Evolutionary conservation across 2,888 invertebrate genomes (phyloP).

Genomic region (Chrysolina haemoptera): DNA sequence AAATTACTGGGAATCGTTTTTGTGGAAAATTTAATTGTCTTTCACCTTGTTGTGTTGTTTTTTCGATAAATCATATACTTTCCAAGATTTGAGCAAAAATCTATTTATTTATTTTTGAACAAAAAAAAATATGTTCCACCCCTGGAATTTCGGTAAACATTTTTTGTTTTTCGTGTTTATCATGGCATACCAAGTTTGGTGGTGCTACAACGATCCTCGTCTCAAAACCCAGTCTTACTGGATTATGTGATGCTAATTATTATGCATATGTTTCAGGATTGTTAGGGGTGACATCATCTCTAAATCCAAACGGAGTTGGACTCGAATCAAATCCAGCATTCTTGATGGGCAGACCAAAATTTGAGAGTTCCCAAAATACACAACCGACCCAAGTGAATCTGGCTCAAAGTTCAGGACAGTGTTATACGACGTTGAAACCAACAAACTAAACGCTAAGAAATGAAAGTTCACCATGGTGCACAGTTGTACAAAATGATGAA

Average conservation of each 20-base stretch:
- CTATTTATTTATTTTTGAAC: too few species aligned
- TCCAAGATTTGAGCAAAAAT: too few species aligned
- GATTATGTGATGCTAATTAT: not conserved
- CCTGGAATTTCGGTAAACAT: too few species aligned
- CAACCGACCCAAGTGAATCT: slow-evolving; percentile 65
- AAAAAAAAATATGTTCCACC: too few species aligned
- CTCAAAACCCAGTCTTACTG: too few species aligned
- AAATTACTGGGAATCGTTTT: too few species aligned
- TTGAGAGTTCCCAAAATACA: slow-evolving; percentile 67
- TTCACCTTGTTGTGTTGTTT: too few species aligned
- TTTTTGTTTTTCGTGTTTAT: too few species aligned
- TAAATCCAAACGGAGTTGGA: slow-evolving; percentile 77
- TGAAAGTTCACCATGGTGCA: slow-evolving; percentile 11
- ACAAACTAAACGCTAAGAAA: slow-evolving; percentile 40
- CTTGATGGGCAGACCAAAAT: slow-evolving; percentile 71
- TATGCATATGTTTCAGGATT: slow-evolving; percentile 51
- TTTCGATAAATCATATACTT: too few species aligned
- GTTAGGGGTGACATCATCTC: slow-evolving; percentile 75
- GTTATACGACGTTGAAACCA: slow-evolving; percentile 59
- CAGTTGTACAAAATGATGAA: not conserved
- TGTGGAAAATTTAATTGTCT: too few species aligned
- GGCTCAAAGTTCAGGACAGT: slow-evolving; percentile 64
- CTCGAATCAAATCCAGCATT: slow-evolving; percentile 77
- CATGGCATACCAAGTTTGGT: too few species aligned
- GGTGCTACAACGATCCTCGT: too few species aligned